Evolutionary conservation across 2,888 invertebrate genomes (phyloP).

Genomic region (Heliconius charithonia): DNA sequence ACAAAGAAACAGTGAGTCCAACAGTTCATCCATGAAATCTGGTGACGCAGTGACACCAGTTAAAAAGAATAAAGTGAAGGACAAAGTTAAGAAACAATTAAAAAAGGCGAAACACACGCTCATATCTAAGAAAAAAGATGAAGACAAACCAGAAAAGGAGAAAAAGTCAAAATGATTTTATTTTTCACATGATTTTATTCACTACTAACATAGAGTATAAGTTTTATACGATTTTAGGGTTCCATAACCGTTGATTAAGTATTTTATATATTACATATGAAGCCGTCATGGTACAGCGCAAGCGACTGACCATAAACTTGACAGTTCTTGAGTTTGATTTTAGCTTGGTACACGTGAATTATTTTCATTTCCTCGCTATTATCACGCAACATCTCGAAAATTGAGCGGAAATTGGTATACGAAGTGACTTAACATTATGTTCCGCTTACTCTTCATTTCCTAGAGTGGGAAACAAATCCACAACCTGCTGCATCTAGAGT

Average conservation of each 20-base stretch:
- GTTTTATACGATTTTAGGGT: slow-evolving; percentile 6
- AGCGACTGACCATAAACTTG: too few relatives aligned
- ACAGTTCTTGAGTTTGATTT: too few relatives aligned
- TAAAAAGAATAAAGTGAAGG: slow-evolving; percentile 79
- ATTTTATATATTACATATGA: background rate
- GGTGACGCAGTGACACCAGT: slow-evolving; percentile 65
- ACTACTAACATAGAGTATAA: slow-evolving; percentile 38
- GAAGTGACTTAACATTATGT: too few relatives aligned
- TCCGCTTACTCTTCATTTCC: too few relatives aligned
- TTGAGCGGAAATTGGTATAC: too few relatives aligned
- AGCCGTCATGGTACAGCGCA: background rate
- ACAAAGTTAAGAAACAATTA: slow-evolving; percentile 78
- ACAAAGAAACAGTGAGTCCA: slow-evolving; percentile 77
- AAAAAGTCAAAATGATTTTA: slow-evolving; percentile 64
- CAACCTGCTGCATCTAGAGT: too few relatives aligned
- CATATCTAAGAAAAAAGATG: slow-evolving; percentile 76
- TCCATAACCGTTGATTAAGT: background rate
- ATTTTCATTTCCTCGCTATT: too few relatives aligned
- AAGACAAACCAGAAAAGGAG: slow-evolving; percentile 68
- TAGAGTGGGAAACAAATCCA: too few relatives aligned
- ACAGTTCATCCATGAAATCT: slow-evolving; percentile 75
- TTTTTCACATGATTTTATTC: slow-evolving; percentile 34
- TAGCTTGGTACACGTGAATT: too few relatives aligned
- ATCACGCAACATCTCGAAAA: too few relatives aligned
- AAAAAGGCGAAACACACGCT: slow-evolving; percentile 78